These are phyloP conservation scores for Apamea crenata DNA, from an alignment of 2,888 invertebrate genomes.

Conservation along the genomic window DNA sequence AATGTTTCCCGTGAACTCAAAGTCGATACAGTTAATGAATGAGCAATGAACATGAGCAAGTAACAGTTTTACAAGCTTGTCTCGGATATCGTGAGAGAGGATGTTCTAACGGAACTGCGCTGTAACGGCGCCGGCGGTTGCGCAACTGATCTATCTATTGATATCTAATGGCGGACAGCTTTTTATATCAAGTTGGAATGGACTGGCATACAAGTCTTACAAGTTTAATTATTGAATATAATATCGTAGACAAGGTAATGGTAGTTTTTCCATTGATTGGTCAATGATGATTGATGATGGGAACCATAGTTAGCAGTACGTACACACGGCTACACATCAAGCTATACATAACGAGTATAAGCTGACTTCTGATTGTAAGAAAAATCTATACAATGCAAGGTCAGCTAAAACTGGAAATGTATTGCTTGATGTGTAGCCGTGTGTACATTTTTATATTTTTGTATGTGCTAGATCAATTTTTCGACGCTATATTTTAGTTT, in stretches of 20 bases:
- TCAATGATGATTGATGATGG: neutral
- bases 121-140: slow-evolving; percentile 57
- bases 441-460: neutral
- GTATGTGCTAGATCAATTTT: neutral
- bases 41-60: slow-evolving; percentile 45
- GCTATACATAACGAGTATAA: no score
- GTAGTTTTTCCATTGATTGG: neutral
- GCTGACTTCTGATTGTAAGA: no score
- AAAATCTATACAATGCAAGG: no score
- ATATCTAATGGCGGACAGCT: slow-evolving; percentile 33
- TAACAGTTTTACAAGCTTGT: slow-evolving; percentile 59
- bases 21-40: slow-evolving; percentile 50
- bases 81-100: slow-evolving; percentile 65
- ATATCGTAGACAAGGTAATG: neutral
- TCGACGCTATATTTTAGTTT: no score
- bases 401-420: no score
- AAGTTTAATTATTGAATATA: neutral
- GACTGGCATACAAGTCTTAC: slow-evolving; percentile 8
- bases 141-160: slow-evolving; percentile 60
- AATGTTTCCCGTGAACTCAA: slow-evolving; percentile 15
- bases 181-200: slow-evolving; percentile 15
- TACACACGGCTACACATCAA: no score
- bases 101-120: slow-evolving; percentile 64
- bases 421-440: no score
- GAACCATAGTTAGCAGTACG: neutral